These are phyloP conservation scores for Atta texana DNA, from an alignment of 1,140 invertebrate species.

Conservation along the genomic window DNA sequence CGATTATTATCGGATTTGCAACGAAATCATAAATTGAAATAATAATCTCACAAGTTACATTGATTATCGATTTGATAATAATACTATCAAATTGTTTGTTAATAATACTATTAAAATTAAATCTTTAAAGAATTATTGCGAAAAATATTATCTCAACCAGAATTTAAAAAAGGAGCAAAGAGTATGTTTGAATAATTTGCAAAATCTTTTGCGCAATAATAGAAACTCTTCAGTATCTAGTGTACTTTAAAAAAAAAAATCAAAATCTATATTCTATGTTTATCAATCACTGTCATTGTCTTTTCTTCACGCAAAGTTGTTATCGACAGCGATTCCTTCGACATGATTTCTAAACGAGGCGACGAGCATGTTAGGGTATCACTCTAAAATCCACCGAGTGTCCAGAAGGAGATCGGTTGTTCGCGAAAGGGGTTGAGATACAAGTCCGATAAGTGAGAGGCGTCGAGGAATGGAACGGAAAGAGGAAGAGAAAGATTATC, in stretches of 20 bases:
- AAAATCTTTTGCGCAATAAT: background rate
- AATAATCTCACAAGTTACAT: no score
- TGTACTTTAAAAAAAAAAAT: background rate
- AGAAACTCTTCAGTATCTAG: background rate
- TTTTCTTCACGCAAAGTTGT: background rate
- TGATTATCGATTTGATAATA: no score
- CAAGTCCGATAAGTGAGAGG: conserved; percentile 79
- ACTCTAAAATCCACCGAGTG: conserved; percentile 47
- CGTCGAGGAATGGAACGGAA: conserved; percentile 73
- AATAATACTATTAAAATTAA: no score
- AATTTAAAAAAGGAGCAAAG: background rate
- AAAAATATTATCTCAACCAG: no score
- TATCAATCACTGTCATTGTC: conserved; percentile 10
- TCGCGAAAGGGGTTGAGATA: conserved; percentile 69
- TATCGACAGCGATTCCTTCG: background rate
- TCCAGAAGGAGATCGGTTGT: conserved; percentile 64
- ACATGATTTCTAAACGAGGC: background rate
- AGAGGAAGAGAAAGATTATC: conserved; percentile 77
- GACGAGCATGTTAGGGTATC: conserved; percentile 4
- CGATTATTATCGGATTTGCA: no score
- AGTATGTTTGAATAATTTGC: conserved; percentile 2
- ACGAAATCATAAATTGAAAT: no score
- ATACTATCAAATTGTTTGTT: no score
- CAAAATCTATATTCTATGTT: background rate
- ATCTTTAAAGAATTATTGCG: no score